These are phyloP conservation scores for Papilio machaon DNA, from an alignment of 1,140 invertebrate species.

Conservation along the genomic window DNA sequence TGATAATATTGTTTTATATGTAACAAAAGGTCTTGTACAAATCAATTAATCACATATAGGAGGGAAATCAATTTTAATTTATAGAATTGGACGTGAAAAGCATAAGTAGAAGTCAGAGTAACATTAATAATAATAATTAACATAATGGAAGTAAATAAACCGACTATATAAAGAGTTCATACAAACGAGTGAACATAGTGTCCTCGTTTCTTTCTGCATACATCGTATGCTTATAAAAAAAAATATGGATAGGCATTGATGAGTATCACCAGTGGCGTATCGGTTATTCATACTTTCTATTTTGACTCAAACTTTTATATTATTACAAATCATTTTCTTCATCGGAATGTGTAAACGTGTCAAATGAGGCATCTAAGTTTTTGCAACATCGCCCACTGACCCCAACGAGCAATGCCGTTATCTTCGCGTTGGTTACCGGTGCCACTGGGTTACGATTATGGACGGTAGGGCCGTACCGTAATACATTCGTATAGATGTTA, in stretches of 20 bases:
- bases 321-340: neutral
- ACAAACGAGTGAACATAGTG: neutral
- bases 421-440: constrained; percentile 5
- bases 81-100: neutral
- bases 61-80: no score
- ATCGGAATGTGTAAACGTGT: neutral
- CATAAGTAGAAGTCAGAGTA: neutral
- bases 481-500: neutral
- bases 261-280: neutral
- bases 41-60: no score
- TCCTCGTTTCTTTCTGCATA: constrained; percentile 14
- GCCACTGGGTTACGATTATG: constrained; percentile 12
- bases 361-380: constrained; percentile 2
- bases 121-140: constrained; percentile 3
- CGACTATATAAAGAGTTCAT: constrained; percentile 16
- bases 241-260: neutral
- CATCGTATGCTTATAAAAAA: neutral
- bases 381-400: constrained; percentile 32
- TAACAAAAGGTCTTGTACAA: neutral
- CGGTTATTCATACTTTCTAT: constrained; percentile 31
- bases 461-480: constrained; percentile 13
- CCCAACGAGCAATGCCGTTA: constrained; percentile 6
- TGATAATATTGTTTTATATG: neutral
- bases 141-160: neutral
- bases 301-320: neutral